phyloP scores from a whole-genome alignment of 2,797 vertebrate genomes.

The Yasuhikotakia modesta region DNA sequence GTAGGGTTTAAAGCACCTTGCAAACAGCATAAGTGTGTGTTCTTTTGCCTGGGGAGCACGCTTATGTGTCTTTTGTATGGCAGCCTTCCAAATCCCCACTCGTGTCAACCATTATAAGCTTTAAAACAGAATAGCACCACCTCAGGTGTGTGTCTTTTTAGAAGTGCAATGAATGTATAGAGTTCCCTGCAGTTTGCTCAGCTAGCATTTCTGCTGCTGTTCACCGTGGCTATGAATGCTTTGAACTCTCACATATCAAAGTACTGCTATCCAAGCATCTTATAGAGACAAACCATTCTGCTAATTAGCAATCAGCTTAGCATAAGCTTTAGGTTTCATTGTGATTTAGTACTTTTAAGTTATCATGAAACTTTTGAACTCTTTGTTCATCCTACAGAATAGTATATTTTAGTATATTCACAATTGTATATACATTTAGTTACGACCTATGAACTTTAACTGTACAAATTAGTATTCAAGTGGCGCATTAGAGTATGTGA shows the following conservation, averaged over 20 bases:
- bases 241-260: not conserved
- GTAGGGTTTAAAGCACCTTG: constrained; percentile 38
- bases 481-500: not conserved
- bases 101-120: constrained; percentile 23
- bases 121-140: constrained; percentile 9
- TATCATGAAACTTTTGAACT: constrained; percentile 1
- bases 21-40: constrained; percentile 29
- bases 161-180: not conserved
- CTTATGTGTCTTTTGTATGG: constrained; percentile 20
- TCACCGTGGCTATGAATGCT: not conserved
- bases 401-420: not conserved
- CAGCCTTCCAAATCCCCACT: constrained; percentile 35
- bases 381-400: not conserved
- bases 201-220: not conserved
- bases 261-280: constrained; percentile 6
- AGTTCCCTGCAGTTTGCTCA: not conserved
- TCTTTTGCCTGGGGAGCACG: constrained; percentile 38
- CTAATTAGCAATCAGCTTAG: constrained; percentile 25
- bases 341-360: not conserved
- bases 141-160: constrained; percentile 33
- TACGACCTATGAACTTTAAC: not conserved
- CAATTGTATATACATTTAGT: not conserved
- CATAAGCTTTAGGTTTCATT: not conserved
- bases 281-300: not conserved
- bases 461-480: constrained; percentile 1